Evolutionary conservation across 2,888 invertebrate species (phyloP), one percentile per base, ranked within the genome.

Genomic region (Rhingia rostrata): DNA sequence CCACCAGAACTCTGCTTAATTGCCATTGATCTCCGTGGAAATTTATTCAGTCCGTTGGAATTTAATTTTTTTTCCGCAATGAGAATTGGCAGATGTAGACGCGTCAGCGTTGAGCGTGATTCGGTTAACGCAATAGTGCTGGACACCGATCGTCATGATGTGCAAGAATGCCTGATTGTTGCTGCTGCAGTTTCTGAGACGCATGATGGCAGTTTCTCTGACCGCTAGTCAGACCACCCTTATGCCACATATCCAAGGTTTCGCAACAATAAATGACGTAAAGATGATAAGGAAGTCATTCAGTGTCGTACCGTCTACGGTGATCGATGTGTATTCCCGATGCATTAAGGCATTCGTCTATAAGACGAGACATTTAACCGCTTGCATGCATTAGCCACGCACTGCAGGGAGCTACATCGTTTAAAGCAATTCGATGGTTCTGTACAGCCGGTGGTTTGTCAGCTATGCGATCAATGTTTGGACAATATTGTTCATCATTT

Each of bases 241-340:
- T n/a, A 95, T 98, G 96, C 98, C 98, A 0, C 95, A 95, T 89
- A 94, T 98, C 58, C 95, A 95, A 7, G 98, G 98, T 0, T 93
- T 99, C 77, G 95, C 95, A 0, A 94, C 96, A 6, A 90, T 98
- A n/a, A 6, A 92, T 98, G 87, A 92, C 95, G 0, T 91, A 98
- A 74, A 92, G 87, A 88, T 0, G 88, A 88, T 39, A 72, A 83
- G 89, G 92, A 92, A 88, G 89, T 88, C 43, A 88, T 82, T 87
- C 90, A 86, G 86, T 89, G 67, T 86, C 89, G 86, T 70, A 89
- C 73, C 67, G 91, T 86, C 86, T 92, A 87, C 83, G 93, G 87
- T 60, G 88, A 77, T 88, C 92, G 86, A 87, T 89, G 81, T 88
- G 91, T 87, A 75, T 93, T 93, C 89, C 92, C 92, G 0, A 89